Evolutionary conservation across 2,888 invertebrate genomes (phyloP), one percentile per base, ranked within the genome.

Genomic region (Temnothorax rugatulus): DNA sequence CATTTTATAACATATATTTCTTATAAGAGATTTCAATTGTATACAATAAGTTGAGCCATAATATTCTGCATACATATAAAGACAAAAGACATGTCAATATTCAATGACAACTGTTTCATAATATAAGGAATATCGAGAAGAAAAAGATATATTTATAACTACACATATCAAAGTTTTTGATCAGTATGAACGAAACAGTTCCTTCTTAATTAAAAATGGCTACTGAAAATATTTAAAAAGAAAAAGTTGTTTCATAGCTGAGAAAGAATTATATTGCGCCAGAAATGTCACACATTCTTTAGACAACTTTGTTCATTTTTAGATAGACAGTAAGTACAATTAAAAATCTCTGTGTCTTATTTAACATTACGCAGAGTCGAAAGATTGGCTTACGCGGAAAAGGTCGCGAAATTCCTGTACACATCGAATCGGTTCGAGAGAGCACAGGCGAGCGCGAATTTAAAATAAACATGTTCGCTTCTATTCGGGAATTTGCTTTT

Each of bases 391-490:
- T 38, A 34, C 18, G 21, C 11, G 9, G 2, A 71, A 21, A 54
- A 71, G 44, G 66, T 68, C 18, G 13, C 13, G 38, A n/a, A 81
- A 47, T 71, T 18, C 34, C 29, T 25, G 9, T 25, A 54, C n/a
- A 54, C n/a, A 68, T 41, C 41, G 71, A 79, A 69, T 79, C 73
- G 25, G 34, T 38, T 81, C 34, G 29, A 47, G 21, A 54, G 41
- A 71, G 57, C 44, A 79, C 47, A 34, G 71, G 47, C 79, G 59
- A 71, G 71, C 79, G 73, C 50, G 73, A 81, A 81, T 81, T 59
- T 59, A 81, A 81, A 81, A 81, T 81, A 81, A 81, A 81, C 44
- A 81, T 29, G 59, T 59, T 21, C 29, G 79, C 47, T 57, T 50
- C 79, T 59, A 59, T 81, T 73, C 59, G n/a, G 18, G 73, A 73